phyloP scores from a whole-genome alignment of 2,888 invertebrate genomes.

The Julus scandinavius region DNA sequence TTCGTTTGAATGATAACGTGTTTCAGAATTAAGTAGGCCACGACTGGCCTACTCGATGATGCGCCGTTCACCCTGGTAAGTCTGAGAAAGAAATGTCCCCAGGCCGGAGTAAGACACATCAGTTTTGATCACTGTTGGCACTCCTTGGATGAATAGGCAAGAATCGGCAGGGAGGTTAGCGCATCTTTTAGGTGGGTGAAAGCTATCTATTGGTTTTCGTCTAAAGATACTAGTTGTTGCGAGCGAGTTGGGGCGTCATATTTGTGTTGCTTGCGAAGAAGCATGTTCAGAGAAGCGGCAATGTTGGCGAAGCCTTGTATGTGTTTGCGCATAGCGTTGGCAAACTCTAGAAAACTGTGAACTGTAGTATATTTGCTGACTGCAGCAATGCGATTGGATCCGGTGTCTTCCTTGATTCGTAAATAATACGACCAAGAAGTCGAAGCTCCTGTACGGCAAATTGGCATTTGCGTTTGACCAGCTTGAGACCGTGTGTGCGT shows the following conservation, averaged over 20 bases:
- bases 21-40: background rate
- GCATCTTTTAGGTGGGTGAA: background rate
- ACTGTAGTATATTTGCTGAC: background rate
- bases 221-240: background rate
- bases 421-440: background rate
- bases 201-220: background rate
- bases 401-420: background rate
- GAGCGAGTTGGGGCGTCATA: background rate
- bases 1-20: conserved; percentile 40
- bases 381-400: conserved; percentile 3
- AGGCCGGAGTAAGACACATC: conserved; percentile 48
- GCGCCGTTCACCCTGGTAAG: background rate
- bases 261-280: background rate
- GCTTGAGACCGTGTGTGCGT: background rate
- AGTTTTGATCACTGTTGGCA: background rate
- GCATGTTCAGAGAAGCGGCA: background rate
- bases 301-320: background rate
- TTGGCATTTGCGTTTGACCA: background rate
- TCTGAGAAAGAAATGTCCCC: conserved; percentile 7
- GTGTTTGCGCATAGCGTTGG: background rate
- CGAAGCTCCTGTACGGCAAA: background rate
- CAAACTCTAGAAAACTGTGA: background rate
- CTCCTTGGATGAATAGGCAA: background rate
- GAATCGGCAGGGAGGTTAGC: background rate
- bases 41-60: conserved; percentile 51